Evolutionary conservation across 1,140 invertebrate species (phyloP).

Genomic region (Aphaenogaster ashmeadi): DNA sequence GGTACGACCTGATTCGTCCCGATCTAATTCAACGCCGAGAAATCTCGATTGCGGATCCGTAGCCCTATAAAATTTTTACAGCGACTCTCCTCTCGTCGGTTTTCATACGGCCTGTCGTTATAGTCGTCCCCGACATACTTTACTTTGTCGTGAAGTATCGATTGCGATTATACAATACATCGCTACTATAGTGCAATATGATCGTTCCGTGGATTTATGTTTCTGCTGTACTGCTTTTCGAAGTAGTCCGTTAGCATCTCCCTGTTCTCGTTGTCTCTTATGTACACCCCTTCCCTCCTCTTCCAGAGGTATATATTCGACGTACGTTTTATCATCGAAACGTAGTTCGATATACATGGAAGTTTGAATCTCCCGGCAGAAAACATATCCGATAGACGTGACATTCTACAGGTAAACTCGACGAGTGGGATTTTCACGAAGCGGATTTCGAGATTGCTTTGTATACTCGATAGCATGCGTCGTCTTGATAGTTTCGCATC

Average conservation of each 20-base stretch:
- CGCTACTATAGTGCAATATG: neutral
- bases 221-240: neutral
- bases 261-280: neutral
- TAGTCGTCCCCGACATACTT: neutral
- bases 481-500: constrained; percentile 48
- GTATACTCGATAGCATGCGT: constrained; percentile 49
- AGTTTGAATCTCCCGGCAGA: constrained; percentile 32
- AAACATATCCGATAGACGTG: constrained; percentile 63
- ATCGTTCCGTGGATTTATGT: constrained; percentile 4
- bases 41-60: neutral
- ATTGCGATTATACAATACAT: constrained; percentile 5
- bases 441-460: constrained; percentile 59
- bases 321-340: constrained; percentile 48
- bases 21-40: constrained; percentile 14
- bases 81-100: neutral
- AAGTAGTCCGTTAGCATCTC: constrained; percentile 1
- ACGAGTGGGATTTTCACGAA: constrained; percentile 52
- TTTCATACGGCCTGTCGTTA: neutral
- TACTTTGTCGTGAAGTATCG: constrained; percentile 4
- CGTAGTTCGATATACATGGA: constrained; percentile 30
- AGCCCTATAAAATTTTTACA: constrained; percentile 34
- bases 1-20: neutral
- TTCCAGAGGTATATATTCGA: neutral
- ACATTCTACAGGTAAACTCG: constrained; percentile 57
- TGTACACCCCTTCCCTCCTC: neutral